Conservation (phyloP, 2,113 vertebrate genomes). For the Atractosteus spatula region DNA sequence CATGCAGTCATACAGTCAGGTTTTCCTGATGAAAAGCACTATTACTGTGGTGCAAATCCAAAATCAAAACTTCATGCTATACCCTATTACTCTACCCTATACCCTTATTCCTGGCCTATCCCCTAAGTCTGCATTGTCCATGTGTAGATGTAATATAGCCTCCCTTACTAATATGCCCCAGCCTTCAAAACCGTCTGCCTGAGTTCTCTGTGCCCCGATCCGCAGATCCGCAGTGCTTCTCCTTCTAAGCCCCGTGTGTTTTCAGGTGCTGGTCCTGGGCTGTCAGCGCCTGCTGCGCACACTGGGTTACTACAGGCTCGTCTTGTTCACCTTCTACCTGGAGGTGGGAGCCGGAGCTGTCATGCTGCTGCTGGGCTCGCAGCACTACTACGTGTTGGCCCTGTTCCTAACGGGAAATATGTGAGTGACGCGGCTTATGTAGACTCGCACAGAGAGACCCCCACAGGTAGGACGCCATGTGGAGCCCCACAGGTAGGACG, state of each 20-base stretch:
- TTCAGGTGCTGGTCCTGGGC: conserved; percentile 79
- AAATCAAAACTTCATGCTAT: not conserved
- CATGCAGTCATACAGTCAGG: not conserved
- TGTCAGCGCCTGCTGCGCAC: conserved; percentile 66
- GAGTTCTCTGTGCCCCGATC: not conserved
- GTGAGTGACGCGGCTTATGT: conserved; percentile 59
- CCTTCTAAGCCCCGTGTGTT: too few relatives aligned
- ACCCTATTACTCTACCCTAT: not conserved
- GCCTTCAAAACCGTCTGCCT: not conserved
- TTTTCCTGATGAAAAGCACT: not conserved
- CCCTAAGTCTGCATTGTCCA: too few relatives aligned
- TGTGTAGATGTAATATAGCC: too few relatives aligned
- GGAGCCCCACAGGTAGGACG: too few relatives aligned
- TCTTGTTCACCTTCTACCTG: conserved; percentile 80
- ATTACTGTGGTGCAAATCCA: not conserved
- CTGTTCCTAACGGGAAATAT: conserved; percentile 78
- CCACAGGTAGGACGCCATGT: too few relatives aligned
- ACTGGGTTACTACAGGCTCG: conserved; percentile 81
- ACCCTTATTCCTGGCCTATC: too few relatives aligned
- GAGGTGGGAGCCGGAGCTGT: conserved; percentile 66
- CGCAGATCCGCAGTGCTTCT: not conserved
- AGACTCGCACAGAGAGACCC: too few relatives aligned
- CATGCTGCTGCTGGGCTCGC: conserved; percentile 75
- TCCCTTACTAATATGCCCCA: too few relatives aligned
- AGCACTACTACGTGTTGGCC: conserved; percentile 73